A percentile compares a stretch with the other conserved stretches of the same genome.
These are phyloP conservation scores for Coluber constrictor DNA, from an alignment of 2,797 vertebrate genomes.

Conservation along the genomic window DNA sequence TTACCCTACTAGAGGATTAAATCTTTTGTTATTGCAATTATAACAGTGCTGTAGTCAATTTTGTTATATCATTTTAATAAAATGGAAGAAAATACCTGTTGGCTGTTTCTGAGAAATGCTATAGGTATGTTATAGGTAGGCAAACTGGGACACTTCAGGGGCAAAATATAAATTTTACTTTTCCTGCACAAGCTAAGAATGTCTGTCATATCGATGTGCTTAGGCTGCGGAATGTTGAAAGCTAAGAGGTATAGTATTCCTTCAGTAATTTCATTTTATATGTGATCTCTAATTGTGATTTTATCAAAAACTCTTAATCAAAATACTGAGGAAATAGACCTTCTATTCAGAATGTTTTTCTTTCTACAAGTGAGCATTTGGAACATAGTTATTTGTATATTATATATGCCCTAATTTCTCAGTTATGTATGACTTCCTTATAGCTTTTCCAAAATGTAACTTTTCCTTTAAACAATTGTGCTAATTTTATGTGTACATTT, in stretches of 20 bases:
- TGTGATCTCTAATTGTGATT: not conserved
- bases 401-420: not conserved
- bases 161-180: slow-evolving; percentile 18
- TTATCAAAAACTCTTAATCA: not conserved
- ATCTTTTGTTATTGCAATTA: slow-evolving; percentile 63
- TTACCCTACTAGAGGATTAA: slow-evolving; percentile 69
- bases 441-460: not conserved
- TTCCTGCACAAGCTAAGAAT: slow-evolving; percentile 64
- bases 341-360: not conserved
- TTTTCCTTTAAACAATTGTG: not conserved
- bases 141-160: slow-evolving; percentile 28
- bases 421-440: not conserved
- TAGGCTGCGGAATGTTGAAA: slow-evolving; percentile 73
- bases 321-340: not conserved
- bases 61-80: slow-evolving; percentile 28
- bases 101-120: slow-evolving; percentile 21
- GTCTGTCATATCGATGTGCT: slow-evolving; percentile 75
- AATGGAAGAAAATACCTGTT: slow-evolving; percentile 7
- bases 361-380: not conserved
- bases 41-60: slow-evolving; percentile 58
- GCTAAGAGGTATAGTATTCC: slow-evolving; percentile 73
- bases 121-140: slow-evolving; percentile 52
- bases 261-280: slow-evolving; percentile 21
- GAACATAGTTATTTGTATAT: not conserved
- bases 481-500: not conserved